Percentiles rank a stretch among this genome's conserved stretches.
These are phyloP conservation scores for Celastrina argiolus DNA, from an alignment of 2,888 invertebrate genomes.

Conservation along the genomic window DNA sequence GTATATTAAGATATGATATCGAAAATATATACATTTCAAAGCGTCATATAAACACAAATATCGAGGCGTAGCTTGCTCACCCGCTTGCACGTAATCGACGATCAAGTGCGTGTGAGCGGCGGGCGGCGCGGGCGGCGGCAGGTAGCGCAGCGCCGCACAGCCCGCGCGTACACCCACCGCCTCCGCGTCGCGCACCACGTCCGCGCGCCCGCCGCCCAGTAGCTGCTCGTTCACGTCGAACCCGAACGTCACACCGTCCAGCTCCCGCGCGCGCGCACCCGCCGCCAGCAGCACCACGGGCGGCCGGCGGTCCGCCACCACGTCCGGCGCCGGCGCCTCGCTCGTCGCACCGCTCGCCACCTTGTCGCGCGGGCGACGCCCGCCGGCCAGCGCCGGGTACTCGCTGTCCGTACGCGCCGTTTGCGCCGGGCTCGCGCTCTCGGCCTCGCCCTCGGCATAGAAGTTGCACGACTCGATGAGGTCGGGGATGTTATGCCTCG, in stretches of 20 bases:
- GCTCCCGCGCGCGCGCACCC: conserved; percentile 66
- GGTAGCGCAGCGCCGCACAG: conserved; percentile 53
- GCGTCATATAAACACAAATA: too few relatives aligned
- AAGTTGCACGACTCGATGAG: conserved; percentile 74
- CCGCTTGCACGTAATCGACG: conserved; percentile 60
- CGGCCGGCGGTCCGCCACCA: conserved; percentile 76
- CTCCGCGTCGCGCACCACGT: conserved; percentile 36
- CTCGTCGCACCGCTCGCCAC: conserved; percentile 34
- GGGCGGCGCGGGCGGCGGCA: conserved; percentile 39
- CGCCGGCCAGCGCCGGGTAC: conserved; percentile 29
- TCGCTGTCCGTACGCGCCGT: conserved; percentile 38
- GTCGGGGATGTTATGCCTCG: conserved; percentile 70
- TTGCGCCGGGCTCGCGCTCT: conserved; percentile 34
- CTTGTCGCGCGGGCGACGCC: conserved; percentile 34
- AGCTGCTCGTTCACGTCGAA: conserved; percentile 87
- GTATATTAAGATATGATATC: neutral
- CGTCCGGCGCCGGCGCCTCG: conserved; percentile 62
- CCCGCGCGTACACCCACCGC: conserved; percentile 36
- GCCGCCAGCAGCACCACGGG: conserved; percentile 86
- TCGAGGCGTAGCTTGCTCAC: conserved; percentile 38
- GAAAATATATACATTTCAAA: neutral
- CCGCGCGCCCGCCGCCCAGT: conserved; percentile 58
- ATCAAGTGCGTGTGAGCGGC: conserved; percentile 47
- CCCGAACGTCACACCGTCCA: conserved; percentile 87
- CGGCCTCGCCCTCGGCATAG: conserved; percentile 56